Percentiles rank a stretch among this genome's conserved stretches.
These are phyloP conservation scores for Lophura swinhoii DNA, from an alignment of 2,797 vertebrate genomes.

Conservation along the genomic window DNA sequence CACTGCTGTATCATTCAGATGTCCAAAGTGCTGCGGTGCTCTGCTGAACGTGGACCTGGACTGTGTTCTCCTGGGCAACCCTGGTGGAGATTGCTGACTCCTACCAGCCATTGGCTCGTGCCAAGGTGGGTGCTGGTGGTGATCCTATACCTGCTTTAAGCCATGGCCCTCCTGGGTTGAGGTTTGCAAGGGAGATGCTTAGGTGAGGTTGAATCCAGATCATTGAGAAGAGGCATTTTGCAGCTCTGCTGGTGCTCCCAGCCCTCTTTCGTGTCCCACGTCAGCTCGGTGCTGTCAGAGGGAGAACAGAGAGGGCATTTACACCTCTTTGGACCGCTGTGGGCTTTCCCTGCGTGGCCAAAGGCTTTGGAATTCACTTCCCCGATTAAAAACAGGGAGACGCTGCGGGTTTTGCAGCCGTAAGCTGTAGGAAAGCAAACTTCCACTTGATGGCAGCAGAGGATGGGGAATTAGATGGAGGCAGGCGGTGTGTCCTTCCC, in stretches of 20 bases:
- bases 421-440: not conserved
- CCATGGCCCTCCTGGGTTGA: not conserved
- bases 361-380: not conserved
- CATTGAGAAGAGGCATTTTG: not conserved
- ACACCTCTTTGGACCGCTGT: accelerated
- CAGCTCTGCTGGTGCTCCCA: not conserved
- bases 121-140: not conserved
- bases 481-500: not conserved
- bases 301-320: accelerated
- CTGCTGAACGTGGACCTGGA: accelerated
- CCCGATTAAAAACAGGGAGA: not conserved
- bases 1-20: not conserved
- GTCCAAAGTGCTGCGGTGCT: not conserved
- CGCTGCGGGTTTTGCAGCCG: accelerated
- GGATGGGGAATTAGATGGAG: conserved; percentile 10
- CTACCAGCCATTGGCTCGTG: no score
- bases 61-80: not conserved
- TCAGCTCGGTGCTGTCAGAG: accelerated
- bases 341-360: not conserved
- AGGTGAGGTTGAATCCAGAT: not conserved
- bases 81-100: no score
- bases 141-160: not conserved
- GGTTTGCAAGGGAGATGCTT: not conserved
- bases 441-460: conserved; percentile 73
- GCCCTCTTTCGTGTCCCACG: not conserved